Base-by-base conservation (phyloP, 2,888 invertebrate genomes). In the Agonum fuliginosum region DNA sequence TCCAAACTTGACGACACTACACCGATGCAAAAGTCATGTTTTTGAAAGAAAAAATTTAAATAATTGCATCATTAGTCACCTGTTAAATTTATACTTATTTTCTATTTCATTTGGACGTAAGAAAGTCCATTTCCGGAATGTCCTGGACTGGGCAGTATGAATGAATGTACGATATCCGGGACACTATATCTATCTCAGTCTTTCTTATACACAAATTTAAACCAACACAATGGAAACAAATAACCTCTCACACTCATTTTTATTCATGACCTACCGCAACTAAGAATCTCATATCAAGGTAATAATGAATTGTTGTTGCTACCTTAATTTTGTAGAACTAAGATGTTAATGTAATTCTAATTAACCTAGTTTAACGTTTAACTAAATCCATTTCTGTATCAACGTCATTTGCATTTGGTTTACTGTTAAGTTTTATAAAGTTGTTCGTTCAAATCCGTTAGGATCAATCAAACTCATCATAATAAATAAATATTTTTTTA, bases 81-180 rank as follows among this genome's bases (percentile, higher is more conserved):
- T 8, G 34, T 34, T 34, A 34, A 8, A 34, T 34, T 34, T 5
- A 10, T 4, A 48, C 20, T 43, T 22, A 70, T 70, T 70, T 43
- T 70, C 51, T 34, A 51, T 71, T 71, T 70, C 67, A 67, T 70
- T 70, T 48, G 19, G n/a, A 0, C 51, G 3, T 30, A 70, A 19
- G 70, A 71, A 48, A 48, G 70, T 71, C 34, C 1, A 71, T 71
- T 71, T 71, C 71, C 51, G 71, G 71, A 71, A 71, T 10, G 27
- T 71, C 51, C 71, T 71, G 34, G 30, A 71, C 2, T 10, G 54
- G 24, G 20, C 20, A 20, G n/a, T 34, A 34, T 24, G 70, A 14
- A 70, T 27, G 27, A 20, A 27, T 10, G 46, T 17, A 27, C 24
- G 8, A 46, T 12, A 70, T 70, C 46, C 46, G 46, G 70, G 12